phyloP scores from a whole-genome alignment of 2,113 vertebrate genomes.

The Arenaria interpres region DNA sequence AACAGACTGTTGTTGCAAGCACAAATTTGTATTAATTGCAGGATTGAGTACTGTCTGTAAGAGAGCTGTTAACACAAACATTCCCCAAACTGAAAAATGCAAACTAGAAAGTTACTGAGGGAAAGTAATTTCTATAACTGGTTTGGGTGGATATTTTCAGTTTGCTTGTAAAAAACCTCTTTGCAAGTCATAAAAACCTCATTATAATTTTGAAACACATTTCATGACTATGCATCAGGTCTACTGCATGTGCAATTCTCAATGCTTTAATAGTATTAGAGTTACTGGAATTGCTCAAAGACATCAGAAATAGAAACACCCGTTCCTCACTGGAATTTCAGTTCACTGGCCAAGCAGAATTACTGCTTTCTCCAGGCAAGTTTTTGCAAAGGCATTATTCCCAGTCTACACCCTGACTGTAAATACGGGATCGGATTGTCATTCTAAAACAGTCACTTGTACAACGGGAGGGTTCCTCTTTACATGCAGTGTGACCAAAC shows the following conservation, averaged over 20 bases:
- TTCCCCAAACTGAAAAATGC: not conserved
- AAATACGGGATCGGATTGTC: not conserved
- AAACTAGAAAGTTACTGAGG: not conserved
- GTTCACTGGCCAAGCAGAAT: slow-evolving; percentile 5
- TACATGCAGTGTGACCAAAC: not conserved
- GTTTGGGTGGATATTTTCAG: slow-evolving; percentile 22
- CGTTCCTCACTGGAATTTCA: slow-evolving; percentile 4
- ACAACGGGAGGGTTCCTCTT: not conserved
- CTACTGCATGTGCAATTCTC: not conserved
- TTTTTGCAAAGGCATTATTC: not conserved
- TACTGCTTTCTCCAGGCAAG: not conserved
- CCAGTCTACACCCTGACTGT: not conserved
- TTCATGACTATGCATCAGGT: not conserved
- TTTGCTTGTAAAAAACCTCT: not conserved
- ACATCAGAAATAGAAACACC: not conserved
- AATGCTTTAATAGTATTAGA: not conserved
- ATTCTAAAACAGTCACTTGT: not conserved
- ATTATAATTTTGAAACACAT: slow-evolving; percentile 6
- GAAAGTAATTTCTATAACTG: not conserved
- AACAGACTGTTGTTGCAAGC: not conserved
- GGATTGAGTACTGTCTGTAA: not conserved
- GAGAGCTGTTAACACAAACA: not conserved
- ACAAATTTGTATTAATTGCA: not conserved
- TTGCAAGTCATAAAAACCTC: slow-evolving; percentile 18
- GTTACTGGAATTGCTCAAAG: slow-evolving; percentile 21